Conservation (phyloP, 1,140 invertebrate genomes). For the Bombus sibiricus region DNA sequence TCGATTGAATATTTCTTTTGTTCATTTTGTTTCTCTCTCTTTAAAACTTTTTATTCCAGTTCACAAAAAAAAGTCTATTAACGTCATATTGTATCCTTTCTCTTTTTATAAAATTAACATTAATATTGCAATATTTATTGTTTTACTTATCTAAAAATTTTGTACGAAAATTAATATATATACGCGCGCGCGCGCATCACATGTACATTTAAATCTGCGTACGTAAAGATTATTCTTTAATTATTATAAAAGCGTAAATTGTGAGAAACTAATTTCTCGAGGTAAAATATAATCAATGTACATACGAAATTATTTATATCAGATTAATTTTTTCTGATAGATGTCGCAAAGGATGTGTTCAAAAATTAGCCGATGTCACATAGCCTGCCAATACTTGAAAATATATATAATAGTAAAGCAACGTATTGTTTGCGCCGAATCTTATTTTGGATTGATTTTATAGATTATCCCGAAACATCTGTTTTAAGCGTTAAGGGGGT, state of each 20-base stretch:
- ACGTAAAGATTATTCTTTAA: neutral
- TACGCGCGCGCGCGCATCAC: too few species aligned
- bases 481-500: neutral
- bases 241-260: neutral
- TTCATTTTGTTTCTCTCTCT: neutral
- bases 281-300: neutral
- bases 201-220: neutral
- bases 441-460: conserved; percentile 10
- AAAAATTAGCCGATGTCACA: neutral
- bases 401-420: neutral
- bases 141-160: neutral
- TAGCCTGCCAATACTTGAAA: neutral
- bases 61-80: neutral
- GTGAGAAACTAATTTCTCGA: neutral
- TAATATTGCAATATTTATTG: neutral
- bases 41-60: neutral
- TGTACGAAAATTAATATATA: neutral
- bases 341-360: neutral
- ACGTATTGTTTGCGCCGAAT: neutral
- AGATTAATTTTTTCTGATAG: neutral
- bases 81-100: neutral
- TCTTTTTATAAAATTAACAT: neutral
- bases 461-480: neutral
- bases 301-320: neutral
- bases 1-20: neutral